Evolutionary conservation across 2,113 vertebrate species (phyloP).

Genomic region (Phyllostomus discolor): DNA sequence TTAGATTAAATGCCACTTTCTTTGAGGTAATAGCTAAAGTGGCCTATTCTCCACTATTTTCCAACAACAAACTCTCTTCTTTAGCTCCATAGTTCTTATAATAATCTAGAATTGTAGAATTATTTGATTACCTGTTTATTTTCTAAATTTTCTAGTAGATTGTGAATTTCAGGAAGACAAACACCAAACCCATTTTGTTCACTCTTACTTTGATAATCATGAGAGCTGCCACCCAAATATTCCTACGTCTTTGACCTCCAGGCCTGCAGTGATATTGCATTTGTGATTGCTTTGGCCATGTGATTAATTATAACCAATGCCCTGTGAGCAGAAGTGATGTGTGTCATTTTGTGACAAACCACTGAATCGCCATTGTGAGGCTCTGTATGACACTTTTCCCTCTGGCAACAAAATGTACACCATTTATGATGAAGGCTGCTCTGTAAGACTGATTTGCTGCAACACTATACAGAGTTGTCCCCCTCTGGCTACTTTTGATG

Average conservation of each 20-base stretch:
- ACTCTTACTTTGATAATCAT: neutral
- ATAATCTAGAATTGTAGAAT: neutral
- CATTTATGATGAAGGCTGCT: neutral
- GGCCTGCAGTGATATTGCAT: neutral
- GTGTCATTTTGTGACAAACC: neutral
- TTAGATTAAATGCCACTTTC: neutral
- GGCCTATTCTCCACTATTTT: neutral
- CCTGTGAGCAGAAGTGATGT: neutral
- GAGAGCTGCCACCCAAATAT: neutral
- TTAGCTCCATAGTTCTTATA: neutral
- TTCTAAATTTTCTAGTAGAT: neutral
- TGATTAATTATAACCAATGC: neutral
- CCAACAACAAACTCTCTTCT: neutral
- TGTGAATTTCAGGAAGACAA: neutral
- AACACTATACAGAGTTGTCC: neutral
- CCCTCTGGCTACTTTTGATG: neutral
- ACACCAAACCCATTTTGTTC: neutral
- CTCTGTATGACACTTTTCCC: neutral
- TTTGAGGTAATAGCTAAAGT: neutral
- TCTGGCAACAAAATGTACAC: neutral
- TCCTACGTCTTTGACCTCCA: neutral
- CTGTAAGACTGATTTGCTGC: neutral
- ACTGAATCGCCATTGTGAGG: neutral
- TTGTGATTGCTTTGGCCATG: neutral
- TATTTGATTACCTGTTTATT: neutral